A percentile compares a stretch with the other conserved stretches of the same genome.
Conservation (phyloP, 53 echinoderm and acorn worm genomes). For the Paracentrotus lividus region DNA sequence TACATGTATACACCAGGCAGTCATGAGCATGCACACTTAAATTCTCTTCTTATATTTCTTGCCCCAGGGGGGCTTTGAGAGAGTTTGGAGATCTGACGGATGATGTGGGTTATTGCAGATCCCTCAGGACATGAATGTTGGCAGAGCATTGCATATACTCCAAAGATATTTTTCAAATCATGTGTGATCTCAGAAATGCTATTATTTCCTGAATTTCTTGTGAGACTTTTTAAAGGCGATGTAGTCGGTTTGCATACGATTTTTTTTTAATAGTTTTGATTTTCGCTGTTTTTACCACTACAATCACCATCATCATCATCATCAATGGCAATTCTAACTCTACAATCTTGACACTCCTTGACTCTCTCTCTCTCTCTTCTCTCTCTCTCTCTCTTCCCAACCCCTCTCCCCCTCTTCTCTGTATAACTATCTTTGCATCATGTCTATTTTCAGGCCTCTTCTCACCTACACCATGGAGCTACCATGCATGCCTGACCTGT, state of each 20-base stretch:
- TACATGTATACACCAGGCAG: neutral
- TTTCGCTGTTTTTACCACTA: too few species aligned
- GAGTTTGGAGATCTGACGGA: slow-evolving; percentile 25
- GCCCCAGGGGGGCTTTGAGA: neutral
- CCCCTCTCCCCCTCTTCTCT: neutral
- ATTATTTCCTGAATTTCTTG: slow-evolving; percentile 45
- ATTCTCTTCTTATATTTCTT: neutral
- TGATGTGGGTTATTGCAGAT: slow-evolving; percentile 14
- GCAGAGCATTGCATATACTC: neutral
- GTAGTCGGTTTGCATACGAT: neutral
- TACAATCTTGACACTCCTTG: too few species aligned
- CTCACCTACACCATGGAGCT: too few species aligned
- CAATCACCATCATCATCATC: too few species aligned
- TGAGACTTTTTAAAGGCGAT: neutral
- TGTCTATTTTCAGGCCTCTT: neutral
- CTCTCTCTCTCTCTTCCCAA: too few species aligned
- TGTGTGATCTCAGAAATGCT: slow-evolving; percentile 30
- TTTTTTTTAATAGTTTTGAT: neutral
- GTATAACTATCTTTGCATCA: neutral
- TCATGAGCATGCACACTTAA: neutral
- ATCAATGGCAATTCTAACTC: too few species aligned
- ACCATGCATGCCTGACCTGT: too few species aligned
- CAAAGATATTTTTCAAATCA: slow-evolving; percentile 24
- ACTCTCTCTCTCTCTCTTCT: neutral
- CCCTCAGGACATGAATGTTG: neutral